These are phyloP conservation scores for Vesta saturnalis DNA, from an alignment of 2,888 invertebrate genomes.

Conservation along the genomic window DNA sequence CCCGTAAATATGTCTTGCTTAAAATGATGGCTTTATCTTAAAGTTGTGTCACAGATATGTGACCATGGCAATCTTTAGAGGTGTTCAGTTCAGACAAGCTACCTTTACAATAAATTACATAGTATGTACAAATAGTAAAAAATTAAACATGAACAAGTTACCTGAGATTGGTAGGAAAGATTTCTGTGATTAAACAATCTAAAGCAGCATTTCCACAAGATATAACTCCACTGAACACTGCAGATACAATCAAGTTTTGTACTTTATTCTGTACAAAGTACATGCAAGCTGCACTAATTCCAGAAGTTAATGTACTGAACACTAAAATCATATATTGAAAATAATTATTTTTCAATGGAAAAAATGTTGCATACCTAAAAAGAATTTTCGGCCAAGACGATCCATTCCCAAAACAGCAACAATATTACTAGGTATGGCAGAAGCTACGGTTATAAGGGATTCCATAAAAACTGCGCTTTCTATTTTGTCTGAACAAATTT, in stretches of 20 bases:
- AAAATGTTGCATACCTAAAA: slow-evolving; percentile 68
- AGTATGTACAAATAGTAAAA: too few species aligned
- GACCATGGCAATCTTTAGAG: too few species aligned
- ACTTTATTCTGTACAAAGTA: slow-evolving; percentile 85
- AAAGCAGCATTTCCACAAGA: slow-evolving; percentile 90
- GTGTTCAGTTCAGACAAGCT: too few species aligned
- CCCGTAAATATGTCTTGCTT: too few species aligned
- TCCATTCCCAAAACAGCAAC: slow-evolving; percentile 86
- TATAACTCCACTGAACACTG: slow-evolving; percentile 87
- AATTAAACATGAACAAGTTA: too few species aligned
- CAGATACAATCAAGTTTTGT: slow-evolving; percentile 85
- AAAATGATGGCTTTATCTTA: too few species aligned
- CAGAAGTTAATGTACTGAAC: slow-evolving; percentile 87
- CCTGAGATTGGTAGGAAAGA: slow-evolving; percentile 92
- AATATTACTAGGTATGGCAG: slow-evolving; percentile 86
- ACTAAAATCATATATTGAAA: slow-evolving; percentile 68
- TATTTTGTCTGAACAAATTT: slow-evolving; percentile 76
- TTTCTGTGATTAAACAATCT: slow-evolving; percentile 92
- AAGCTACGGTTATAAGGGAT: slow-evolving; percentile 85
- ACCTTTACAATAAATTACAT: too few species aligned
- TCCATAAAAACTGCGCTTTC: slow-evolving; percentile 85
- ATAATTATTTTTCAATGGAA: background rate
- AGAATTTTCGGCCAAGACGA: slow-evolving; percentile 84
- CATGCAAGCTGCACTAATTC: slow-evolving; percentile 84
- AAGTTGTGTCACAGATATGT: too few species aligned